These are phyloP conservation scores for Panopea generosa DNA, from an alignment of 2,888 invertebrate species.

Conservation along the genomic window DNA sequence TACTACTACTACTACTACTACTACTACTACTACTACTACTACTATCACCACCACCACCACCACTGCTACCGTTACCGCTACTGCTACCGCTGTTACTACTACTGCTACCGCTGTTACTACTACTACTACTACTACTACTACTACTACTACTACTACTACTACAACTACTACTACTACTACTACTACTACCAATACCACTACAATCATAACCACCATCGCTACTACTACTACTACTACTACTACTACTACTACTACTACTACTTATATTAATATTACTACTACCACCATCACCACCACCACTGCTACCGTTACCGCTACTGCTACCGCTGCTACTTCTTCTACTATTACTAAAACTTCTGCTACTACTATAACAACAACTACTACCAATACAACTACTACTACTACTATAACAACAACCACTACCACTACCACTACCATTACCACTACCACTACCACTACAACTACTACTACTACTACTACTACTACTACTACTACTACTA, in stretches of 20 bases:
- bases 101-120: constrained; percentile 4
- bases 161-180: constrained; percentile 7
- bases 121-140: constrained; percentile 23
- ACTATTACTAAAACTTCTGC: constrained; percentile 11
- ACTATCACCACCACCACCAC: constrained; percentile 1
- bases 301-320: constrained; percentile 14
- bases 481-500: no score
- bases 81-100: constrained; percentile 17
- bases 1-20: constrained; percentile 26
- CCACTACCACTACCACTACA: no score
- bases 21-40: constrained; percentile 9
- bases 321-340: constrained; percentile 16
- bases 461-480: no score
- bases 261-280: no score
- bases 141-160: constrained; percentile 21
- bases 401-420: no score
- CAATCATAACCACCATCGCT: no score
- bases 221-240: constrained; percentile 14
- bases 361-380: constrained; percentile 14
- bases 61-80: constrained; percentile 9
- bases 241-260: no score
- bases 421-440: no score
- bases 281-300: no score
- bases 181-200: no score
- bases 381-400: no score